Base-by-base conservation (phyloP, 2,113 vertebrate genomes). In the Cheirogaleus medius region DNA sequence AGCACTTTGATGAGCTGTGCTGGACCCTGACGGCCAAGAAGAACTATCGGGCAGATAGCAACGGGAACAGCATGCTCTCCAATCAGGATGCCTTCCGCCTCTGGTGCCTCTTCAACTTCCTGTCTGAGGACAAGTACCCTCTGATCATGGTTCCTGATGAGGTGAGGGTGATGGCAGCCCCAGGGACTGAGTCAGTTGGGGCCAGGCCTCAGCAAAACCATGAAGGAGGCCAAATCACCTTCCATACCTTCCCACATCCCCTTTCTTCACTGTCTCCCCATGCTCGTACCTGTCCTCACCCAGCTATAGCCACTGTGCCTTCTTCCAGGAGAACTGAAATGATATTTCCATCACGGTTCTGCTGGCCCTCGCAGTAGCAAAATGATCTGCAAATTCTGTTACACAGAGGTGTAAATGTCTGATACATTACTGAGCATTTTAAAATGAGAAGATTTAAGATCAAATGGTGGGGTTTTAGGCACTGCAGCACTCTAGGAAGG, bases 71-170 rank as follows among this genome's bases (percentile, higher is more conserved):
- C 0, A 44, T 99, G 21, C 94, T 99, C 81, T 99, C 99, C 94
- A 99, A 99, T 90, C 99, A 98, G 81, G 99, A 99, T 39, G 99
- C 99, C 94, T 99, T 99, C 98, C 99, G 98, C 14, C 99, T 99
- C 81, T 99, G 99, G 99, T 99, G 99, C 95, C 99, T 99, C 97
- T 99, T 99, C 98, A 99, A 99, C 98, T 99, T 99, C 98, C 98
- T 99, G 42, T 99, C 99, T 42, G 99, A 99, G 97, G 99, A 99
- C 99, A 99, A 99, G 97, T 99, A 99, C 83, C 99, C 99, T 15
- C 98, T 99, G 4, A 98, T 99, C 86, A 99, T 99, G 99, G 99
- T 99, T 83, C 99, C 99, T 42, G 99, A 99, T 1, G 99, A 99
- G 99, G 99, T 99, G 96, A 98, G 99, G 95, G 47, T 47, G 60